Evolutionary conservation across 2,113 vertebrate genomes (phyloP).

Genomic region (Chitala chitala): DNA sequence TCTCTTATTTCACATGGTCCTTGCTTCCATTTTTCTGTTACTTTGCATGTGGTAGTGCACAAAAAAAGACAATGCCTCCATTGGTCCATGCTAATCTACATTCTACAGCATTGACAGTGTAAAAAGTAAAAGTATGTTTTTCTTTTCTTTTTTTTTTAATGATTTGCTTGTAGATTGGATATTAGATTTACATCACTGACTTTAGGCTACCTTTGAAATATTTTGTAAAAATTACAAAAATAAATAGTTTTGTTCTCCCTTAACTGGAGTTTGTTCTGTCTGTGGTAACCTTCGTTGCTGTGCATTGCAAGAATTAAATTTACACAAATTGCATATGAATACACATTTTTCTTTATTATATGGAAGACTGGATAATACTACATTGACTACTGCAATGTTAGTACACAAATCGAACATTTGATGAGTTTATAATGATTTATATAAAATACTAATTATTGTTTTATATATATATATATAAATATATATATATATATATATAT

Average conservation of each 20-base stretch:
- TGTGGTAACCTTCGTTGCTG: background rate
- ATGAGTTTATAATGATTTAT: too few species aligned
- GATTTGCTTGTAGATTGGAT: constrained; percentile 47
- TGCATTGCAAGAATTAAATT: background rate
- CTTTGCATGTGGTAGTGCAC: constrained; percentile 54
- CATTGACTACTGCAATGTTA: constrained; percentile 1
- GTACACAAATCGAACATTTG: too few species aligned
- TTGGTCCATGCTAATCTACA: constrained; percentile 40
- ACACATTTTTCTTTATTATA: too few species aligned
- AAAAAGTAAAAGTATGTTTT: constrained; percentile 41
- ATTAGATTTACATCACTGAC: constrained; percentile 51
- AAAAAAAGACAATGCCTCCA: constrained; percentile 43
- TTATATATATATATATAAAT: too few species aligned
- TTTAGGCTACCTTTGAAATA: constrained; percentile 53
- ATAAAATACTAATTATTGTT: too few species aligned
- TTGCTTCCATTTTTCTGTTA: constrained; percentile 24
- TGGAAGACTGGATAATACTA: too few species aligned
- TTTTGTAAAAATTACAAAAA: constrained; percentile 66
- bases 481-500: too few species aligned
- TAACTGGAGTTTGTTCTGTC: background rate
- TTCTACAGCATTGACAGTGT: constrained; percentile 40
- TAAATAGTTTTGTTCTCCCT: constrained; percentile 56
- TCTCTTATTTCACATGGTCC: constrained; percentile 18
- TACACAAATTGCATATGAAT: too few species aligned
- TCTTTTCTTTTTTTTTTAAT: constrained; percentile 46